phyloP scores from a whole-genome alignment of 2,888 invertebrate genomes.

The Apodemia mormo region DNA sequence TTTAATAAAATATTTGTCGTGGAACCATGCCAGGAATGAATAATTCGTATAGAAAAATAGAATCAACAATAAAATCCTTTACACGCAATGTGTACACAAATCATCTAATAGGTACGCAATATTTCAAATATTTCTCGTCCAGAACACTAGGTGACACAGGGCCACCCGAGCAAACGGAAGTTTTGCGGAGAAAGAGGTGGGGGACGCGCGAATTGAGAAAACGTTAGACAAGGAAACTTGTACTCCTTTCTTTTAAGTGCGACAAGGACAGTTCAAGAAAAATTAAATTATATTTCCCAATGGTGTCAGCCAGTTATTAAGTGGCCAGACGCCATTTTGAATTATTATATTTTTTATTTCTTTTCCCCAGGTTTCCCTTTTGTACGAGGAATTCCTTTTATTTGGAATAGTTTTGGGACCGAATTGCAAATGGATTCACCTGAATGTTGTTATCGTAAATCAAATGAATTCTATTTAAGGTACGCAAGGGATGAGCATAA shows the following conservation, averaged over 20 bases:
- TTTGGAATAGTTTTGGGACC: constrained; percentile 71
- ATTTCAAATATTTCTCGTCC: constrained; percentile 78
- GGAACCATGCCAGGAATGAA: too few species aligned
- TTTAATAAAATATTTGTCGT: neutral
- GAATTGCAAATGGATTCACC: constrained; percentile 64
- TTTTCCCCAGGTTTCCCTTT: constrained; percentile 70
- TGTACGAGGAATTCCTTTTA: constrained; percentile 73
- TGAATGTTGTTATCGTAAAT: constrained; percentile 55
- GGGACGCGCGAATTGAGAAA: constrained; percentile 55
- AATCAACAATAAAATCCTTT: constrained; percentile 25
- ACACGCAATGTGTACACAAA: constrained; percentile 65
- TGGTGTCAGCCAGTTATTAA: constrained; percentile 83
- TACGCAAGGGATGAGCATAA: constrained; percentile 50
- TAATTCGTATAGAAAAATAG: constrained; percentile 4
- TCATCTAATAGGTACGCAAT: constrained; percentile 71
- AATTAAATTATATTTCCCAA: constrained; percentile 83
- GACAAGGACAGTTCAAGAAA: constrained; percentile 64
- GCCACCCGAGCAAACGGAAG: constrained; percentile 63
- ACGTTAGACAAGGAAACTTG: constrained; percentile 56
- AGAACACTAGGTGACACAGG: constrained; percentile 72
- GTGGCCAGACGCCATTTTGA: constrained; percentile 82
- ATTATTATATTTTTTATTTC: constrained; percentile 78
- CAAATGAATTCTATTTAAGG: constrained; percentile 46
- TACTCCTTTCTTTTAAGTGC: constrained; percentile 39
- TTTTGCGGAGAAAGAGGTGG: constrained; percentile 50